Base-by-base conservation (phyloP, 53 echinoderm and acorn worm species). In the Hippasteria phrygiana region DNA sequence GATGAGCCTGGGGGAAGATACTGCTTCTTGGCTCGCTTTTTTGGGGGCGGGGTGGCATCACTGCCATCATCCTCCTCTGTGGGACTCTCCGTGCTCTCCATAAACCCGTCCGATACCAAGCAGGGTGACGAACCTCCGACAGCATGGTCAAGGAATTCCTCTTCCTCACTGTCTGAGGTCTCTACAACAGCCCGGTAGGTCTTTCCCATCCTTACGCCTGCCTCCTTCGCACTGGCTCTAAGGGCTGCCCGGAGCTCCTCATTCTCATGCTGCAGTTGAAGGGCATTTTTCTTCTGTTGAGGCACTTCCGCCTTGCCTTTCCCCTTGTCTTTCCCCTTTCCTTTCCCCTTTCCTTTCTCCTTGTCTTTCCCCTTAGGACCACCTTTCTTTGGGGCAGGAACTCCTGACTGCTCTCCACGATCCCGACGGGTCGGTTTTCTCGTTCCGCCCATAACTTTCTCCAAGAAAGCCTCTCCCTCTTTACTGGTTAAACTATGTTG, bases 361-460 rank as follows among this genome's bases (percentile, higher is more conserved):
- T n/a, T n/a, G n/a, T n/a, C n/a, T n/a, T n/a, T n/a, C n/a, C n/a
- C n/a, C n/a, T 38, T n/a, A 32, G 12, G 32, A 32, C 29, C 31
- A 95, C 95, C 81, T 95, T 93, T 18, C 64, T 64, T 31, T 20
- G 31, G 54, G 54, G 54, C 54, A 54, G 54, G 17, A 17, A 16
- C 11, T 5, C 46, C 18, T 54, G 54, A 54, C 14, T 3, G 3
- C 13, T 54, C 54, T 54, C 54, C 54, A 11, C 20, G 54, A 11
- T 54, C 54, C 17, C 20, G 54, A 17, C 20, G 54, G 54, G 54
- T 54, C 20, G 14, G 5, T 45, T 54, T 54, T 5, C 29, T 64
- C 7, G 29, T 17, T 28, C 13, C 3, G 5, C 29, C 64, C 28
- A 28, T 64, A 27, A 31, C 64, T 32, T 31, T 64, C 33, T 28